Evolutionary conservation across 1,140 invertebrate species (phyloP).

Genomic region (Diabrotica virgifera): DNA sequence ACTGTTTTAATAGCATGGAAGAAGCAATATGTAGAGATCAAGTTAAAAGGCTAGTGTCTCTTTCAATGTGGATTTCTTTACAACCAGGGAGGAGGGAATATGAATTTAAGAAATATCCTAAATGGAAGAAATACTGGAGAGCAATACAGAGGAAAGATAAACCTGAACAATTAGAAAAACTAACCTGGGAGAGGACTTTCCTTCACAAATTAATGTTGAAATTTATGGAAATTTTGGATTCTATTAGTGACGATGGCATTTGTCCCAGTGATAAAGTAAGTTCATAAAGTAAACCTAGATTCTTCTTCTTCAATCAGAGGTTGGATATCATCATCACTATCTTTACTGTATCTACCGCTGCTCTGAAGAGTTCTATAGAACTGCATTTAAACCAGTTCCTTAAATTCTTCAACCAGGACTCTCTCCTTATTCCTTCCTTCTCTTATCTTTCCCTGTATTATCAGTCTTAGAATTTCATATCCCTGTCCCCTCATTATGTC

Average conservation of each 20-base stretch:
- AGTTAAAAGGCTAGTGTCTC: slow-evolving; percentile 86
- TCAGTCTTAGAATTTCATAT: no score
- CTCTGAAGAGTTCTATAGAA: no score
- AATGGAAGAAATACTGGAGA: slow-evolving; percentile 92
- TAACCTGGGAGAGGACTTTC: slow-evolving; percentile 87
- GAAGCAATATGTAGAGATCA: slow-evolving; percentile 89
- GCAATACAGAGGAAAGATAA: slow-evolving; percentile 84
- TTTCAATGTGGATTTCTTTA: slow-evolving; percentile 92
- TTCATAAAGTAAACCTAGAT: no score
- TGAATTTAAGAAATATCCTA: slow-evolving; percentile 82
- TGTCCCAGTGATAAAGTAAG: slow-evolving; percentile 55
- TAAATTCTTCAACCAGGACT: no score
- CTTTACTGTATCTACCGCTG: no score
- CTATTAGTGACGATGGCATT: slow-evolving; percentile 65
- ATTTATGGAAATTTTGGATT: slow-evolving; percentile 81
- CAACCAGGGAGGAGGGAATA: slow-evolving; percentile 77
- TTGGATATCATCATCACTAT: no score
- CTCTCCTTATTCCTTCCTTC: no score
- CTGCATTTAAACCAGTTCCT: no score
- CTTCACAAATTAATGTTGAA: slow-evolving; percentile 86
- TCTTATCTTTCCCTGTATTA: no score
- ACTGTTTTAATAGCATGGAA: slow-evolving; percentile 97
- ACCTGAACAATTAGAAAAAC: slow-evolving; percentile 65
- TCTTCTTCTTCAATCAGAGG: no score
- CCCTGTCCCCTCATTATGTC: no score